Evolutionary conservation across 2,797 vertebrate genomes (phyloP).

Genomic region (Rhinella marina): DNA sequence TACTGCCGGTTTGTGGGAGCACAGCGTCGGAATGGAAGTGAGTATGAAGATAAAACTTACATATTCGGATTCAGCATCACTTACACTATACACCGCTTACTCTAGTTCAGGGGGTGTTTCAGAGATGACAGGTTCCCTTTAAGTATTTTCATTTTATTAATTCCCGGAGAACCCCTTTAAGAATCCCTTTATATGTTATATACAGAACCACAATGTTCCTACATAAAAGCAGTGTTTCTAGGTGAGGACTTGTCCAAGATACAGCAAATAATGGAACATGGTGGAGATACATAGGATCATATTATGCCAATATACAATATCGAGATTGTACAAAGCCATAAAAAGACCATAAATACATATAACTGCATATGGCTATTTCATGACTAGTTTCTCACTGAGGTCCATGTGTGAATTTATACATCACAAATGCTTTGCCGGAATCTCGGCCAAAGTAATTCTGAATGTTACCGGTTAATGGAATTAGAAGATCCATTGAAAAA

Average conservation of each 20-base stretch:
- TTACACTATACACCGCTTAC: too few species aligned
- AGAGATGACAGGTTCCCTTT: too few species aligned
- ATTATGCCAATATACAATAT: neutral
- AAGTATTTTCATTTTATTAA: too few species aligned
- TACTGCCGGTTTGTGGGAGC: too few species aligned
- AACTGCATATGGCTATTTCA: neutral
- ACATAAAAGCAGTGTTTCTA: too few species aligned
- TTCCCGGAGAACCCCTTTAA: too few species aligned
- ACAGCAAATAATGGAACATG: neutral
- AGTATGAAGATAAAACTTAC: too few species aligned
- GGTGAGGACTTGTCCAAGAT: neutral
- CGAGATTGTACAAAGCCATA: neutral
- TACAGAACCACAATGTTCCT: too few species aligned
- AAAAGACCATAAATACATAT: neutral
- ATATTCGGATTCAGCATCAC: too few species aligned
- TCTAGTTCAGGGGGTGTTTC: too few species aligned
- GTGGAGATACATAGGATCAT: neutral
- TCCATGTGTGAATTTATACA: neutral
- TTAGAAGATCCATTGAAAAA: constrained; percentile 42
- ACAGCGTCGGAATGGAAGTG: too few species aligned
- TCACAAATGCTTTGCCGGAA: neutral
- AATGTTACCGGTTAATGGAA: constrained; percentile 32
- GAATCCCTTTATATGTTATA: too few species aligned
- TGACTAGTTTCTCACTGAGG: neutral
- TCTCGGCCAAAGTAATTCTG: neutral